Evolutionary conservation across 2,797 vertebrate genomes (phyloP), one percentile per base, ranked within the genome.

Genomic region (Chaenodraco wilsoni): DNA sequence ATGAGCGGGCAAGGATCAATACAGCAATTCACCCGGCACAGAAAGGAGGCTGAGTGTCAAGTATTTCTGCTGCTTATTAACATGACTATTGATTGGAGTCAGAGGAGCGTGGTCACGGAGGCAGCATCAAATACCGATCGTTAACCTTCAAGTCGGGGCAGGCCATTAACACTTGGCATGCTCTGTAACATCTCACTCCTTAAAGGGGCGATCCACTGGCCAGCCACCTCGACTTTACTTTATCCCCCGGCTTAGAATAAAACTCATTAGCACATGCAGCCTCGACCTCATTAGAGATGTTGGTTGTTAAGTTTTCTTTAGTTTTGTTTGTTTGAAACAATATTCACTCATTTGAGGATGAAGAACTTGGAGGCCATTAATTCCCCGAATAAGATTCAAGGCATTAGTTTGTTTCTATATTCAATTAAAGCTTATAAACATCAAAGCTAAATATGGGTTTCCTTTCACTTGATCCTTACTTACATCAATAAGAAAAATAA

Each of bases 31-130:
- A 89, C 70, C 60, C 83, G 71, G 87, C 83, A 63, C 81, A 72
- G 82, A 87, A 78, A 88, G 69, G 84, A 87, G 82, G 69, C 89
- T 72, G 79, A 65, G 74, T 90, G 90, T 89, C 88, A 83, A 88
- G 88, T 88, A 89, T 86, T 78, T 86, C 72, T 83, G 76, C 83
- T 74, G 84, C 90, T 93, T 93, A 94, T 93, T 92, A 94, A 92
- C 91, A 91, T 89, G 87, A 65, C 77, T 92, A 93, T 93, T 89
- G 93, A 94, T 91, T 88, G 76, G 78, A 92, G 87, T 87, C 88
- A 78, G 85, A 86, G 58, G 83, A 87, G 85, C 86, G 33, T 78
- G 74, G 82, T 84, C 62, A 56, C 61, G 49, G 69, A 84, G 76
- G 82, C 81, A 72, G 81, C 71, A 88, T 85, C 84, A 90, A 90